Evolutionary conservation across 2,113 vertebrate genomes (phyloP).

Genomic region (Leptodactylus fuscus): DNA sequence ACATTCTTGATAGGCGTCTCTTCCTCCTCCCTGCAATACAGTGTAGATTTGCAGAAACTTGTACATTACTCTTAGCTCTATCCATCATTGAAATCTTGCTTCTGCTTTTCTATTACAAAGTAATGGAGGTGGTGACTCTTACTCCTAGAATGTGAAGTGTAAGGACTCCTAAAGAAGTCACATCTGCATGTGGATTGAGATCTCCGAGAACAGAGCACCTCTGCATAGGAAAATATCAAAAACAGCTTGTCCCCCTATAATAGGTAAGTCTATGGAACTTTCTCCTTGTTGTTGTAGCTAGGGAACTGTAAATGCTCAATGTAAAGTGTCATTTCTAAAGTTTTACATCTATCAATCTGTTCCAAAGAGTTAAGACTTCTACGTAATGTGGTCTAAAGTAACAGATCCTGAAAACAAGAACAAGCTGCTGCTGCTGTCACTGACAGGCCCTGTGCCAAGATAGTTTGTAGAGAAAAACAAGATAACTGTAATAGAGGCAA

Average conservation of each 20-base stretch:
- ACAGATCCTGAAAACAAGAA: constrained; percentile 3
- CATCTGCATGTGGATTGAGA: not conserved
- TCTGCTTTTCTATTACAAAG: not conserved
- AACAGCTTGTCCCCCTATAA: not conserved
- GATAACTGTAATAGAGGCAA: too few relatives aligned
- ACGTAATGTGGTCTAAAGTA: not conserved
- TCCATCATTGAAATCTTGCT: not conserved
- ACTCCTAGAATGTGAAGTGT: not conserved
- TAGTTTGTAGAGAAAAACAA: not conserved
- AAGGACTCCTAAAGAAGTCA: not conserved
- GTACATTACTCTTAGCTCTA: not conserved
- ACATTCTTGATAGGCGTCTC: constrained; percentile 25
- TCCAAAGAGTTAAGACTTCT: not conserved
- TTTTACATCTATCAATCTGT: not conserved
- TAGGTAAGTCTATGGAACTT: not conserved
- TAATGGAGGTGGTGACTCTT: not conserved
- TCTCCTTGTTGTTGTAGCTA: not conserved
- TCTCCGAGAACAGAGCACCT: not conserved
- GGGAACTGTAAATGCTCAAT: not conserved
- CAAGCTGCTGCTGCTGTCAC: not conserved
- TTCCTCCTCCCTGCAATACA: constrained; percentile 6
- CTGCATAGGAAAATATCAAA: too few relatives aligned
- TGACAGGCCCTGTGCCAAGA: not conserved
- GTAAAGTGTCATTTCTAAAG: not conserved
- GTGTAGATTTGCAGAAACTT: not conserved